Base-by-base conservation (phyloP, 2,888 invertebrate genomes). In the Rhyacophila evoluta region DNA sequence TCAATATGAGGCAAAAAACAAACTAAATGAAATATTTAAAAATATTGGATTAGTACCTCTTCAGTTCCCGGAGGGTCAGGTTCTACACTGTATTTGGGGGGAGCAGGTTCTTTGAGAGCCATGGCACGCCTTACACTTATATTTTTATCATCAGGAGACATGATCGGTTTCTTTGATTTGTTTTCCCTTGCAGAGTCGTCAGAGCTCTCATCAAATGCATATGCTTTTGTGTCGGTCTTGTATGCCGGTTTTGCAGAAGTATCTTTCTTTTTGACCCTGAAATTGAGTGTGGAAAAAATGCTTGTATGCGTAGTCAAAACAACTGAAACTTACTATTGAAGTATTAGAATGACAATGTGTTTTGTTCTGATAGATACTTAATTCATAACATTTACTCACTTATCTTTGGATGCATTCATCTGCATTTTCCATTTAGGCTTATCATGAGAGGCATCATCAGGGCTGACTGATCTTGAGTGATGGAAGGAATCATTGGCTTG, bases 361-460 rank as follows among this genome's bases (percentile, higher is more conserved):
- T n/a, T n/a, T n/a, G n/a, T n/a, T n/a, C n/a, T n/a, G n/a, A n/a
- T n/a, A n/a, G n/a, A n/a, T n/a, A n/a, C n/a, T n/a, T n/a, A n/a
- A n/a, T n/a, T n/a, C n/a, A n/a, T n/a, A n/a, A n/a, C 6, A 33
- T 33, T 33, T 33, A 41, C 88, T 87, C 83, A 89, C 90, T 88
- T 85, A 74, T 90, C 90, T 70, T 90, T 89, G 28, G 91, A 90
- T 41, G 91, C 89, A 82, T 91, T 92, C 87, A 93, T 92, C 83
- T 92, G 92, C 93, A 93, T 93, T 86, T 93, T 93, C 92, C 93
- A 93, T 86, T 93, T 93, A 80, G 91, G 89, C 83, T 89, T 90
- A 83, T 90, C 89, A 4, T 88, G 86, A 79, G 89, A 89, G 83
- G 88, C 89, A 39, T 84, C 55, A 36, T 84, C 68, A 86, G 89